Evolutionary conservation across 2,113 vertebrate species (phyloP).

Genomic region (Neodontobutis hainanensis): DNA sequence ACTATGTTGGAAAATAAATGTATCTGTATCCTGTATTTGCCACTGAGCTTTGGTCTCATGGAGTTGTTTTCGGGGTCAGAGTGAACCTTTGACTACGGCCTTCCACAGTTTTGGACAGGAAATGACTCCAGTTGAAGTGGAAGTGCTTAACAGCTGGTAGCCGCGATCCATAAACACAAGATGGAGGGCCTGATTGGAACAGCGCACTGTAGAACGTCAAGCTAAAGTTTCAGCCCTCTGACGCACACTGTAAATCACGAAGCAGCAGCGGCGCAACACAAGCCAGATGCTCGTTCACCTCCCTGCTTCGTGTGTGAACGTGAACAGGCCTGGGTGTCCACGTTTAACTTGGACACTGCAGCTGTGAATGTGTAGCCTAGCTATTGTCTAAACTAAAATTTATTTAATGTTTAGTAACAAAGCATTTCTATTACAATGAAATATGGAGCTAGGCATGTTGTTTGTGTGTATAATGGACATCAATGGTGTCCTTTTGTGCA

Average conservation of each 20-base stretch:
- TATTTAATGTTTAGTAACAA: not conserved
- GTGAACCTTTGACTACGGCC: conserved; percentile 53
- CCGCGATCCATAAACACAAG: conserved; percentile 69
- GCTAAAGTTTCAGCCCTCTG: conserved; percentile 63
- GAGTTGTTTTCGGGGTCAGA: conserved; percentile 39
- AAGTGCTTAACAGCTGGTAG: conserved; percentile 74
- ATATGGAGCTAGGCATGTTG: too few species aligned
- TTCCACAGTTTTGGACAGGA: conserved; percentile 48
- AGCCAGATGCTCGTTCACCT: conserved; percentile 67
- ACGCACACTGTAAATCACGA: conserved; percentile 64
- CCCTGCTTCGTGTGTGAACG: conserved; percentile 23
- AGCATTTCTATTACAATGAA: not conserved
- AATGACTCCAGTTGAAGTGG: conserved; percentile 64
- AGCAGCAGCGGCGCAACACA: conserved; percentile 53
- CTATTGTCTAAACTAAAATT: too few species aligned
- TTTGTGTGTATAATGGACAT: too few species aligned
- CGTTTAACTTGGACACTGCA: conserved; percentile 5
- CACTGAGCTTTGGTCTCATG: conserved; percentile 21
- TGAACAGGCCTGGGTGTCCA: not conserved
- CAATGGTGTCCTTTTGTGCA: too few species aligned
- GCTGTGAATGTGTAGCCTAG: not conserved
- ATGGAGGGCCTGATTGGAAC: conserved; percentile 66
- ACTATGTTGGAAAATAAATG: too few species aligned
- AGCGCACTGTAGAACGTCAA: conserved; percentile 59
- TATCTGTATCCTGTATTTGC: not conserved